Conservation (phyloP, 2,888 invertebrate species). For the Callimorpha dominula region DNA sequence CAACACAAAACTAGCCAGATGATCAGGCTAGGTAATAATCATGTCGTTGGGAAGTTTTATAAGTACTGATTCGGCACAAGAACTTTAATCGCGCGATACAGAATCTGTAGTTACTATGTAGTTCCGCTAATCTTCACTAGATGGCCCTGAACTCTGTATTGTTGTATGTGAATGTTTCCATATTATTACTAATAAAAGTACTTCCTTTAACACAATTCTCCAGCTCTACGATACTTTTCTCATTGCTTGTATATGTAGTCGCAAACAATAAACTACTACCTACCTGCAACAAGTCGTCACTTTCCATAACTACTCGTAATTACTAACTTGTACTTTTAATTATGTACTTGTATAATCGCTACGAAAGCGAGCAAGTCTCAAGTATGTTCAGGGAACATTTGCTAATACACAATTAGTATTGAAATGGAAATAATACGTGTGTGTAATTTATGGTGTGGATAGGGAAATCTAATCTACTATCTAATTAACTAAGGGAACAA, state of each 20-base stretch:
- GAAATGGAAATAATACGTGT: neutral
- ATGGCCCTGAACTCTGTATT: neutral
- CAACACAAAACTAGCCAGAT: too few species aligned
- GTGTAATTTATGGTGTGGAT: neutral
- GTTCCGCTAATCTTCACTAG: neutral
- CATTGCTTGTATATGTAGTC: neutral
- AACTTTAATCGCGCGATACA: neutral
- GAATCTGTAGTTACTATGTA: neutral
- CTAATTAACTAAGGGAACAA: neutral
- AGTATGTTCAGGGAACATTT: neutral
- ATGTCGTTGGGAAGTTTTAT: too few species aligned
- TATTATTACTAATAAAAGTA: too few species aligned
- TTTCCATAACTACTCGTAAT: neutral
- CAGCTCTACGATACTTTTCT: too few species aligned
- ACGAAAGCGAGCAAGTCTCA: neutral
- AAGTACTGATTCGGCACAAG: too few species aligned
- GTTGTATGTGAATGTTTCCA: neutral
- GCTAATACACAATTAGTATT: neutral
- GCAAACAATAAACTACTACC: neutral
- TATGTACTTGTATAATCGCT: neutral
- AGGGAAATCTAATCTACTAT: neutral
- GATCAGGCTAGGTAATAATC: too few species aligned
- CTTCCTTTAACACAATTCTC: too few species aligned
- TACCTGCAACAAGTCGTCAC: neutral
- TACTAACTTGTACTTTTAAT: neutral